Percentiles rank a stretch among this genome's conserved stretches.
Evolutionary conservation across 2,113 vertebrate species (phyloP).

Genomic region (Asarcornis scutulata): DNA sequence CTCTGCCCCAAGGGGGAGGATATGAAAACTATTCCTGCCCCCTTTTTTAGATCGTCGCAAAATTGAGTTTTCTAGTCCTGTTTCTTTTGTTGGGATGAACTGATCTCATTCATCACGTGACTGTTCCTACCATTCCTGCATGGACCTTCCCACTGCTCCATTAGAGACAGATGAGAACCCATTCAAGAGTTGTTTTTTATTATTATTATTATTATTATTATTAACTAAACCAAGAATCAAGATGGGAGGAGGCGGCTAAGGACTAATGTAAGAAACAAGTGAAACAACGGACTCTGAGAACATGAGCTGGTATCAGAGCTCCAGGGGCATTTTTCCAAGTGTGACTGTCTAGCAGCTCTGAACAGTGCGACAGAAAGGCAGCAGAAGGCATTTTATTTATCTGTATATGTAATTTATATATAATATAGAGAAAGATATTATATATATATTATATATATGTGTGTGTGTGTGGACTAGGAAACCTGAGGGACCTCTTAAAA

Average conservation of each 20-base stretch:
- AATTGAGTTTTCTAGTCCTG: slow-evolving; percentile 99
- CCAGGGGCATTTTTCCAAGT: slow-evolving; percentile 63
- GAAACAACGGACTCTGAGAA: slow-evolving; percentile 48
- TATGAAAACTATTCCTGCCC: slow-evolving; percentile 80
- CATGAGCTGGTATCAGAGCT: slow-evolving; percentile 53
- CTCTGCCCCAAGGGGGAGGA: slow-evolving; percentile 74
- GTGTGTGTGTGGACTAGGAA: slow-evolving; percentile 73
- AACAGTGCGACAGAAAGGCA: slow-evolving; percentile 52
- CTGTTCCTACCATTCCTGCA: slow-evolving; percentile 93
- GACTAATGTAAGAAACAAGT: slow-evolving; percentile 56
- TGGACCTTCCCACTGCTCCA: slow-evolving; percentile 87
- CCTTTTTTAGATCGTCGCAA: slow-evolving; percentile 96
- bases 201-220: slow-evolving; percentile 68
- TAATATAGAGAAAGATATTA: slow-evolving; percentile 81
- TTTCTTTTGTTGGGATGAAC: slow-evolving; percentile 91
- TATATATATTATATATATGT: slow-evolving; percentile 81
- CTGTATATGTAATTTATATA: slow-evolving; percentile 84
- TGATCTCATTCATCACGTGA: slow-evolving; percentile 92
- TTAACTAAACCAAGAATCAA: slow-evolving; percentile 84
- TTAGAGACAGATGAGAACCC: slow-evolving; percentile 81
- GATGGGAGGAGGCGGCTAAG: slow-evolving; percentile 73
- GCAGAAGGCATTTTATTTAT: slow-evolving; percentile 82
- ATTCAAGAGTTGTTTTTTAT: slow-evolving; percentile 84
- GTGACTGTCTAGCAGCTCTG: slow-evolving; percentile 61
- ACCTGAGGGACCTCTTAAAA: slow-evolving; percentile 72